Evolutionary conservation across 2,888 invertebrate genomes (phyloP), one percentile per base, ranked within the genome.

Genomic region (Meiosimyza platycephala): DNA sequence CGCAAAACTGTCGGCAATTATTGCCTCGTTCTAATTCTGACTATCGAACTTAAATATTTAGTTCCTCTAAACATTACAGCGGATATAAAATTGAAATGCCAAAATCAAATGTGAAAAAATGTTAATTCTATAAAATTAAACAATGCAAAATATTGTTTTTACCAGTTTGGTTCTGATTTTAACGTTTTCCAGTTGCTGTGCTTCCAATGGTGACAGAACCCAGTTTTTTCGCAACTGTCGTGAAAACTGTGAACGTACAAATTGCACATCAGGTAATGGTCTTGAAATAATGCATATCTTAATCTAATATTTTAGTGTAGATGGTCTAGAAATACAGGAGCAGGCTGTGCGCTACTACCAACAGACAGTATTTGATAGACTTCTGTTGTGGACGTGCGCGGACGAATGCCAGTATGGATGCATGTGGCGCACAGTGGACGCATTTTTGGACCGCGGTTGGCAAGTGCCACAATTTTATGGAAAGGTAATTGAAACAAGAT

Each of bases 391-490:
- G 98, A 90, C 90, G 71, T 98, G 98, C 85, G 88, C 88, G 7
- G 95, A 96, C 81, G 96, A 98, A 82, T 98, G 98, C 83, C 90
- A 91, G 77, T 96, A 98, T 84, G 88, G 90, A 12, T 98, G 98
- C 84, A 98, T 96, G 95, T 98, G 98, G 98, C 89, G 90, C 72
- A 95, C 97, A 0, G 95, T 97, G 0, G 89, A 91, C n/a, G 91
- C 90, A 40, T 97, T 95, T 84, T 84, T 90, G 59, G 90, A 90
- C 73, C 89, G 92, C 76, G 91, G 91, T 0, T 90, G 91, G 86
- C 86, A 88, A n/a, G 90, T 94, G 69, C 98, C 97, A 5, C 98
- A 98, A 85, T 98, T 98, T 88, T 92, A 95, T 90, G 98, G 98
- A 81, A 98, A 97, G 90, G 96, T 96, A 88, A 82, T 40, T 2